Conservation (phyloP, 2,888 invertebrate species). For the Tetragonula carbonaria region DNA sequence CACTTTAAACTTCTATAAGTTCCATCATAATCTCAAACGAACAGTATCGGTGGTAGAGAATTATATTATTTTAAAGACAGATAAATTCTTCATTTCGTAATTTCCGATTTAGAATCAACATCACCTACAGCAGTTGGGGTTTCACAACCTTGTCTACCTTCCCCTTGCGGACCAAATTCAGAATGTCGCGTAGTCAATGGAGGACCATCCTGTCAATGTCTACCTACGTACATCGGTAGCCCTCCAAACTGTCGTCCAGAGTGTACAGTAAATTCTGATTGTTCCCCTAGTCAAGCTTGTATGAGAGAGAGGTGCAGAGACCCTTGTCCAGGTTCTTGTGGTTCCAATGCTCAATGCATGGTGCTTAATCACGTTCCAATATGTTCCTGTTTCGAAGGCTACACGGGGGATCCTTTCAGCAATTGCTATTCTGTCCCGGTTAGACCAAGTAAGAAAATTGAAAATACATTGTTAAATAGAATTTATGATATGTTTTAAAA, state of each 20-base stretch:
- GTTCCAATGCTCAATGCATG: constrained; percentile 87
- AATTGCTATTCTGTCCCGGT: constrained; percentile 81
- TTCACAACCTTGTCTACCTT: constrained; percentile 88
- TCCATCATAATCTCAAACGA: too few species aligned
- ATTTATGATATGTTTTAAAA: background rate
- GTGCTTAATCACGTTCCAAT: constrained; percentile 91
- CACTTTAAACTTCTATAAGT: too few species aligned
- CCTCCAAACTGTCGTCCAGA: constrained; percentile 89
- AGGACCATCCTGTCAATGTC: constrained; percentile 86
- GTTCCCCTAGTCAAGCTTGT: constrained; percentile 90
- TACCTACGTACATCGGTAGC: constrained; percentile 81
- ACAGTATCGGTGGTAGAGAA: too few species aligned
- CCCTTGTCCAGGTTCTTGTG: constrained; percentile 93
- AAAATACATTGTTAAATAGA: background rate
- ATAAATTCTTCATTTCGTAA: background rate
- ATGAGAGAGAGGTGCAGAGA: constrained; percentile 91
- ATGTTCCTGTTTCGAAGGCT: constrained; percentile 90
- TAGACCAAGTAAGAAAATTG: background rate
- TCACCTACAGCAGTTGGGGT: background rate
- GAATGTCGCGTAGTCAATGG: constrained; percentile 85
- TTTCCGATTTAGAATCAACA: background rate
- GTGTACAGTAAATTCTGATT: constrained; percentile 90
- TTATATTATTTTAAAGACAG: background rate
- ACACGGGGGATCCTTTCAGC: constrained; percentile 90
- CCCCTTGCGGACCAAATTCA: constrained; percentile 87